Conservation (phyloP, 2,113 vertebrate genomes). For the Mellivora capensis region DNA sequence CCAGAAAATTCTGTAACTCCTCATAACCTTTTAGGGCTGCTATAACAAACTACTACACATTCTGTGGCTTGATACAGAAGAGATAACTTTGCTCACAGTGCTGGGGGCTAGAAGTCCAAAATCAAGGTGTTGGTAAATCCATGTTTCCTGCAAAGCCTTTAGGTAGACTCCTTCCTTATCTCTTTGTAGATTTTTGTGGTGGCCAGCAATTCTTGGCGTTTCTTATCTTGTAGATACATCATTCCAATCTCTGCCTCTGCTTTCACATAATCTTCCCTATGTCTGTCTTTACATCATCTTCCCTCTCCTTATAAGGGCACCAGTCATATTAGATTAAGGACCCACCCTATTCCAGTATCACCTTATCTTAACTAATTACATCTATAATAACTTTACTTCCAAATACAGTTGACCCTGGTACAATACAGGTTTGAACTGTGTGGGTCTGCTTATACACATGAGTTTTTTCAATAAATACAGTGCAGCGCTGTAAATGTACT, state of each 20-base stretch:
- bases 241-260: not conserved
- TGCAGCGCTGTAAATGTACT: not conserved
- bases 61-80: not conserved
- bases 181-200: not conserved
- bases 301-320: not conserved
- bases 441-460: not conserved
- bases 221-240: not conserved
- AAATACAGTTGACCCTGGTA: not conserved
- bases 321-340: not conserved
- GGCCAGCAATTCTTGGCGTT: not conserved
- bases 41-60: not conserved
- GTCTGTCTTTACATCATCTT: not conserved
- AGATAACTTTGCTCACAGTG: not conserved
- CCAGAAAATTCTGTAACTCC: not conserved
- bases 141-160: not conserved
- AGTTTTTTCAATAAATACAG: not conserved
- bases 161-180: not conserved
- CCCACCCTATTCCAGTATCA: not conserved
- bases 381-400: not conserved
- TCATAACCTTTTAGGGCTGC: not conserved
- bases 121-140: not conserved
- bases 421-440: not conserved
- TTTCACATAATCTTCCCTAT: not conserved
- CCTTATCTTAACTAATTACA: constrained; percentile 1
- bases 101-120: not conserved